These are phyloP conservation scores for Hippocampus comes DNA, from an alignment of 2,113 vertebrate genomes.

Conservation along the genomic window DNA sequence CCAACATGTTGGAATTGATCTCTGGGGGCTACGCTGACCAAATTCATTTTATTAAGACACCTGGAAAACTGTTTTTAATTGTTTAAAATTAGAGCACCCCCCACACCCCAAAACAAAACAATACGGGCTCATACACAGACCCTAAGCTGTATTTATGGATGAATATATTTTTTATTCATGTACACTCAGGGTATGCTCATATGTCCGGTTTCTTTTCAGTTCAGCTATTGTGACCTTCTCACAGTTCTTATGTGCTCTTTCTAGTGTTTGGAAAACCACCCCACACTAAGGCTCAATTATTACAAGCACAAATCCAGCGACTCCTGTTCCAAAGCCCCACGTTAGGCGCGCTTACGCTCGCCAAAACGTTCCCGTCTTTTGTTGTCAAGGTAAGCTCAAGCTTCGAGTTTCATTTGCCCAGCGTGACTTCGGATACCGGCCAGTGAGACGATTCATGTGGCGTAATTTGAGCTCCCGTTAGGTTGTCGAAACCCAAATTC, in stretches of 20 bases:
- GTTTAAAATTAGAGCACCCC: no score
- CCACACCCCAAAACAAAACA: no score
- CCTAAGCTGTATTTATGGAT: background rate
- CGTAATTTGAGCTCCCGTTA: background rate
- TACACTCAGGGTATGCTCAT: background rate
- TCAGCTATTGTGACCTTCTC: background rate
- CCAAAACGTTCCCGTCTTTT: background rate
- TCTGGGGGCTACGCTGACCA: no score
- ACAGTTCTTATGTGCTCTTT: background rate
- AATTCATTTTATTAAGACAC: no score
- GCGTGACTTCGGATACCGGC: background rate
- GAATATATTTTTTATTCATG: background rate
- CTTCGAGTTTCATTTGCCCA: background rate
- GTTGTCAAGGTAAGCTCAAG: background rate
- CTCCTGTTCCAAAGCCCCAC: background rate
- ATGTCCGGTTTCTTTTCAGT: background rate
- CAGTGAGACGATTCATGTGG: background rate
- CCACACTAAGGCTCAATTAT: no score
- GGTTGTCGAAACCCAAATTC: background rate
- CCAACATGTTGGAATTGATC: no score
- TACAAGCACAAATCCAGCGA: background rate
- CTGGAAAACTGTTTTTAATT: no score
- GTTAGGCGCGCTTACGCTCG: background rate
- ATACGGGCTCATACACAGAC: background rate
- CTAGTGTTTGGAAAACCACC: no score